phyloP scores from a whole-genome alignment of 2,113 vertebrate genomes.

The Piliocolobus tephrosceles region DNA sequence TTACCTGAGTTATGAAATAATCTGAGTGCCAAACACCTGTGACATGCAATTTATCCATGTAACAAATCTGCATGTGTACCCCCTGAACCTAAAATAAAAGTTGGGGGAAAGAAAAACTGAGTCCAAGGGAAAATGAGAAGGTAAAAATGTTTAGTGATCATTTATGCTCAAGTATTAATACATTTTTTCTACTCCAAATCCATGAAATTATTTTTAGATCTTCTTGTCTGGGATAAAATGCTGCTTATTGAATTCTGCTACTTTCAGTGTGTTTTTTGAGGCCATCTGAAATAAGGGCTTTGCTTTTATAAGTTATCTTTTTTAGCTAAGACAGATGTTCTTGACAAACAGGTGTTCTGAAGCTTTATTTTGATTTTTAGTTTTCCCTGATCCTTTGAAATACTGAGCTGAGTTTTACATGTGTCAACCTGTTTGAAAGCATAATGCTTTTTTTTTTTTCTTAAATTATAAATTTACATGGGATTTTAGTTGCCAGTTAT shows the following conservation, averaged over 20 bases:
- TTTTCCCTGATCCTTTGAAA: slow-evolving; percentile 52
- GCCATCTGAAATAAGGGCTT: slow-evolving; percentile 33
- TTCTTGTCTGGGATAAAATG: neutral
- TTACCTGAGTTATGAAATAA: too few relatives aligned
- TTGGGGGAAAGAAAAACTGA: neutral
- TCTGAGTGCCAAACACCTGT: too few relatives aligned
- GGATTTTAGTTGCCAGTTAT: slow-evolving; percentile 10
- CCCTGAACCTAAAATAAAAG: too few relatives aligned
- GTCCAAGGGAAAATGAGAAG: slow-evolving; percentile 19
- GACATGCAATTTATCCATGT: too few relatives aligned
- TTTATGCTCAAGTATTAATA: neutral
- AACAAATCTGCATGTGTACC: too few relatives aligned
- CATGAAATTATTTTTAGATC: neutral
- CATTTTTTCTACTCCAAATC: neutral
- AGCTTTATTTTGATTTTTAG: slow-evolving; percentile 36
- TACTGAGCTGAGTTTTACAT: neutral
- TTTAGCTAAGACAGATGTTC: slow-evolving; percentile 48
- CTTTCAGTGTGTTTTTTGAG: slow-evolving; percentile 30
- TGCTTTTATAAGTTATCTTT: slow-evolving; percentile 25
- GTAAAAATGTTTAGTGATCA: neutral
- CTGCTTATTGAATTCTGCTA: neutral
- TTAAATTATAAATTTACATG: neutral
- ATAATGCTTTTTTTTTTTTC: neutral
- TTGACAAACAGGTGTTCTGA: slow-evolving; percentile 50
- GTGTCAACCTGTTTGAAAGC: neutral